phyloP scores from a whole-genome alignment of 2,888 invertebrate species.

The Pollenia amentaria region DNA sequence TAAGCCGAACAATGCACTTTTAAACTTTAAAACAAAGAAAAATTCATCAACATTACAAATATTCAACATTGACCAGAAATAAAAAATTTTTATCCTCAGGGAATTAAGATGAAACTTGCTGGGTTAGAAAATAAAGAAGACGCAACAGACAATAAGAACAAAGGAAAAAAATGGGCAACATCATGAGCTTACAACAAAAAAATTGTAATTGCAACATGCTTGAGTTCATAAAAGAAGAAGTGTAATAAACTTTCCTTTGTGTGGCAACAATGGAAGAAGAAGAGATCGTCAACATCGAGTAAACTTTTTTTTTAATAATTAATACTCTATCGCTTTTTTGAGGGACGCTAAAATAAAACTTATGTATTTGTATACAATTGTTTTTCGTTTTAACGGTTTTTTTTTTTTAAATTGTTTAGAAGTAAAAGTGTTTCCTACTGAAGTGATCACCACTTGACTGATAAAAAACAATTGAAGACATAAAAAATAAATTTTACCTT shows the following conservation, averaged over 20 bases:
- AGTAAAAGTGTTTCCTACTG: constrained; percentile 55
- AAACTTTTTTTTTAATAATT: constrained; percentile 4
- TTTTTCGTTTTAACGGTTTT: constrained; percentile 11
- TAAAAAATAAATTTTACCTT: not conserved
- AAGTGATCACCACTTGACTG: constrained; percentile 37
- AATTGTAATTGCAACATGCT: constrained; percentile 31
- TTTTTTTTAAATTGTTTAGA: constrained; percentile 5
- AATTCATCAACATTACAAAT: not conserved
- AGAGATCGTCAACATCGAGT: constrained; percentile 4
- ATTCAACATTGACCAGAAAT: constrained; percentile 2
- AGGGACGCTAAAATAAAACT: not conserved
- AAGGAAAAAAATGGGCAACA: constrained; percentile 9
- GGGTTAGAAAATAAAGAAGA: not conserved
- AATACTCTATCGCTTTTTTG: not conserved
- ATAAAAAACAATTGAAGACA: constrained; percentile 32
- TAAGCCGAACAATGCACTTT: constrained; percentile 14
- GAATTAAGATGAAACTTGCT: constrained; percentile 40
- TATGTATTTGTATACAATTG: constrained; percentile 28
- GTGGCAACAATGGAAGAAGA: constrained; percentile 5
- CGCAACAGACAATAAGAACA: constrained; percentile 27
- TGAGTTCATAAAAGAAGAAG: constrained; percentile 14
- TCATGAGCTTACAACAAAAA: constrained; percentile 1
- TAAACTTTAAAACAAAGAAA: constrained; percentile 33
- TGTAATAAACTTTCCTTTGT: constrained; percentile 57
- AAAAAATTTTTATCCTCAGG: constrained; percentile 33